Evolutionary conservation across 2,888 invertebrate genomes (phyloP).

Genomic region (Torymus aiolomorphi): DNA sequence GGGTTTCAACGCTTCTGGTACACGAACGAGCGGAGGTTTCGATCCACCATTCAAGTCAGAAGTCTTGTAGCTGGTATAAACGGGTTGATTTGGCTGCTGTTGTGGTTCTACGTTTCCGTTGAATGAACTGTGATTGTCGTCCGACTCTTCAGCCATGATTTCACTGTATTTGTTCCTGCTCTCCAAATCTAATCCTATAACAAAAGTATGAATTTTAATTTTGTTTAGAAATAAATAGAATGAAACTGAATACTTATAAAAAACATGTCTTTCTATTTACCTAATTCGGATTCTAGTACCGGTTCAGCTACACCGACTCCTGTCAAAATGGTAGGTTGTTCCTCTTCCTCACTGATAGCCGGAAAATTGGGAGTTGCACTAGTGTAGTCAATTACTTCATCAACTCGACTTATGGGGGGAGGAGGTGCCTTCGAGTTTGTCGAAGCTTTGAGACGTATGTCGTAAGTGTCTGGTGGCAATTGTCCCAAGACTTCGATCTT

Average conservation of each 20-base stretch:
- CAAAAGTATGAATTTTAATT: not conserved
- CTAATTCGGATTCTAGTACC: constrained; percentile 68
- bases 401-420: not conserved
- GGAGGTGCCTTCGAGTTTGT: constrained; percentile 54
- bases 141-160: constrained; percentile 60
- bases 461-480: constrained; percentile 69
- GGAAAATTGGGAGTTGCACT: constrained; percentile 39
- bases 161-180: constrained; percentile 67
- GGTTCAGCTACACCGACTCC: constrained; percentile 74
- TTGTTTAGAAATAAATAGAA: too few relatives aligned
- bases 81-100: constrained; percentile 59
- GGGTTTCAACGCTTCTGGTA: constrained; percentile 70
- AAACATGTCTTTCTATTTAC: constrained; percentile 9
- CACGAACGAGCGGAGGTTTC: constrained; percentile 69
- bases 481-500: constrained; percentile 70
- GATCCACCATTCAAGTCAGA: constrained; percentile 69
- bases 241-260: too few relatives aligned
- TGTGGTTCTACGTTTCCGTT: not conserved
- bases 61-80: constrained; percentile 73
- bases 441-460: constrained; percentile 66
- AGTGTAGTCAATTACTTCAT: constrained; percentile 27
- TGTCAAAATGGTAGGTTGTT: constrained; percentile 58
- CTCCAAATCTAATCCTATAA: constrained; percentile 64
- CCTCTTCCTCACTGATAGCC: constrained; percentile 46
- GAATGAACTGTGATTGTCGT: constrained; percentile 58